Evolutionary conservation across 1,140 invertebrate genomes (phyloP), one percentile per base, ranked within the genome.

Genomic region (Drosophila insularis): DNA sequence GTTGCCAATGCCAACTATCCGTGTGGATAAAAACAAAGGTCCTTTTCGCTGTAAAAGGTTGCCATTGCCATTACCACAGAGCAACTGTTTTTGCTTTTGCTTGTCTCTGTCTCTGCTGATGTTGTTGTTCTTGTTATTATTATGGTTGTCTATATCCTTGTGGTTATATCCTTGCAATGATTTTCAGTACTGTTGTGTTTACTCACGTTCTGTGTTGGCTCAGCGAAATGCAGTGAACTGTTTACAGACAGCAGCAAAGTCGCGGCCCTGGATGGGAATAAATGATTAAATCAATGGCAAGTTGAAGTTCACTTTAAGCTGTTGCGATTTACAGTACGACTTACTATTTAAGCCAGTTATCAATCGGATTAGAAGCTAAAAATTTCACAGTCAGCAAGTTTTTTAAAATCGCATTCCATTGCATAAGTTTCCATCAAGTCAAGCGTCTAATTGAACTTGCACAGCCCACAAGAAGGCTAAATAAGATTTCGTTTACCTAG

Each of bases 261-360:
- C 65, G 65, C 66, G 71, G 66, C 71, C 66, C 66, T 74, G 58
- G 71, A 66, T 63, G 50, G 66, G 71, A 77, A 77, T 77, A 77
- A 77, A 77, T 77, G 73, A 77, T 77, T 74, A 77, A 77, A 77
- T 74, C 71, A 74, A 74, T 58, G 62, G 65, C 65, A 63, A 62
- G 73, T 77, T 61, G 59, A 76, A 60, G 65, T 70, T 74, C 60
- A 61, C 62, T 74, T 74, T 65, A 77, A 77, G 66, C 56, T 23
- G 13, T 31, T 31, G 40, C 10, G 37, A 27, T 8, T 39, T 71
- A 55, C 63, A 37, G 53, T 53, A 35, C 27, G 4, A 27, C 27
- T 37, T 64, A 50, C 37, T 4, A 56, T 59, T 50, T 72, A 64
- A 72, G 50, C 64, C 74, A 73, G 67, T 76, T 76, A 73, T 76